phyloP scores from a whole-genome alignment of 2,113 vertebrate species.

The Cyanoderma ruficeps region DNA sequence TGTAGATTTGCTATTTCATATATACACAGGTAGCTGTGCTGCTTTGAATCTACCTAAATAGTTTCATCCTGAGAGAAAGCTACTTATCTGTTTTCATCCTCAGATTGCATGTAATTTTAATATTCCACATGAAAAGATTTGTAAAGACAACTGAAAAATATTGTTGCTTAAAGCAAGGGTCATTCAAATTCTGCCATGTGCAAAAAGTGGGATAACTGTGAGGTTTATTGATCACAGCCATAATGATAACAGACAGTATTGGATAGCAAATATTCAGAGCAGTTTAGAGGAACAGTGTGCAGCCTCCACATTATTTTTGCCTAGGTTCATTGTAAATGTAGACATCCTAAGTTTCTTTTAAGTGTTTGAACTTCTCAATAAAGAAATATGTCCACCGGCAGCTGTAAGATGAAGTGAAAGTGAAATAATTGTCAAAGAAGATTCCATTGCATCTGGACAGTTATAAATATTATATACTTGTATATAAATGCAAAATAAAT shows the following conservation, averaged over 20 bases:
- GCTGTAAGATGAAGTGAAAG: not conserved
- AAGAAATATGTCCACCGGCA: not conserved
- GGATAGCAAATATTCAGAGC: not conserved
- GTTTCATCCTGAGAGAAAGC: not conserved
- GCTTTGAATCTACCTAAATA: not conserved
- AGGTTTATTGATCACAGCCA: not conserved
- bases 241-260: not conserved
- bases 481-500: not conserved
- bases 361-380: not conserved
- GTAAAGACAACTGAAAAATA: not conserved
- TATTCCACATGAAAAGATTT: not conserved
- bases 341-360: not conserved
- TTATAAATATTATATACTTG: not conserved
- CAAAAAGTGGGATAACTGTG: not conserved
- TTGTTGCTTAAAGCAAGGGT: not conserved
- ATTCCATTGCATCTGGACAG: not conserved
- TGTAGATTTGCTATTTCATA: not conserved
- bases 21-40: not conserved
- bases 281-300: not conserved
- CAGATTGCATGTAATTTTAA: not conserved
- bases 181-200: not conserved
- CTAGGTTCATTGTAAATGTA: not conserved
- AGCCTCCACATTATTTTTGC: not conserved
- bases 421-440: not conserved
- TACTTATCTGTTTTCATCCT: not conserved